phyloP scores from a whole-genome alignment of 2,113 vertebrate genomes.

The Smithornis capensis region DNA sequence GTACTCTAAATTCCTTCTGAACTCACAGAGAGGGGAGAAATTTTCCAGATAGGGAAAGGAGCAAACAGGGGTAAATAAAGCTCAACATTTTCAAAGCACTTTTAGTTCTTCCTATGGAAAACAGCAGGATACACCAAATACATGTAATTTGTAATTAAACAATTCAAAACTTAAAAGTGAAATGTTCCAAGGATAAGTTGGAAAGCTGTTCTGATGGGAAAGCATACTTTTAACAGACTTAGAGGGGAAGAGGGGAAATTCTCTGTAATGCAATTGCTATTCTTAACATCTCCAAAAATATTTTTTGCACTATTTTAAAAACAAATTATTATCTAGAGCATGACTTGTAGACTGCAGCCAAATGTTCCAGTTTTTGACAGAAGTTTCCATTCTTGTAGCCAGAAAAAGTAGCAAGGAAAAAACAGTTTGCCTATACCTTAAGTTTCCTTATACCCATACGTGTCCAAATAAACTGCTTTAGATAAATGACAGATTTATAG shows the following conservation, averaged over 20 bases:
- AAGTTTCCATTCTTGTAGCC: neutral
- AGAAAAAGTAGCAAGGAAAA: neutral
- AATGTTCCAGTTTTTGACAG: neutral
- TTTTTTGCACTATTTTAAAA: constrained; percentile 29
- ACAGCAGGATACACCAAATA: neutral
- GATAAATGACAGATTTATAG: neutral
- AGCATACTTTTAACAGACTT: neutral
- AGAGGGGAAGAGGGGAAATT: neutral
- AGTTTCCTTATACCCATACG: fast-evolving
- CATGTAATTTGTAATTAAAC: constrained; percentile 9
- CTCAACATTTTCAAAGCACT: neutral
- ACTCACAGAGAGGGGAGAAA: neutral
- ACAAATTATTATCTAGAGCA: neutral
- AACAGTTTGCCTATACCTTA: neutral
- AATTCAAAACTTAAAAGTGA: constrained; percentile 24
- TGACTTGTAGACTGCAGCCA: neutral
- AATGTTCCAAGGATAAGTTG: constrained; percentile 27
- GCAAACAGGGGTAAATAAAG: neutral
- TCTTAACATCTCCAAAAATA: constrained; percentile 26
- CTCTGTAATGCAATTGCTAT: neutral
- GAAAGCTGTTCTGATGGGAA: constrained; percentile 27
- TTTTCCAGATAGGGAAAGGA: neutral
- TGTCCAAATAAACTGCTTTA: neutral
- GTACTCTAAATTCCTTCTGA: neutral
- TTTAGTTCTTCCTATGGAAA: neutral